These are phyloP conservation scores for Holothuria leucospilota DNA, from an alignment of 53 echinoderm and acorn worm species.

Conservation along the genomic window DNA sequence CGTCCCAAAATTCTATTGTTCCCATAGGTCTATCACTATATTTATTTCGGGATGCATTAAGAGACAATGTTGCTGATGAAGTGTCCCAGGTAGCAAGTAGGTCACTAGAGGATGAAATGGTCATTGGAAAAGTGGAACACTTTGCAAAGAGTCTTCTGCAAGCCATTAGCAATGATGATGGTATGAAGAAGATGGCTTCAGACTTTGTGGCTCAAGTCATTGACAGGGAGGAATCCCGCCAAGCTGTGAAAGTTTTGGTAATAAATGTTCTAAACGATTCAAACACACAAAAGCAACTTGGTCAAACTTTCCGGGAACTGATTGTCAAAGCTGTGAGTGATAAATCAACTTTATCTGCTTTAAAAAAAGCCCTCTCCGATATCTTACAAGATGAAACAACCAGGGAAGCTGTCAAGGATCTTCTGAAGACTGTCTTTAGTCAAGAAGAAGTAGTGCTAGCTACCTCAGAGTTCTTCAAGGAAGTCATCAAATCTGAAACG, in stretches of 20 bases:
- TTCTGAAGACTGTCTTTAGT: constrained; percentile 65
- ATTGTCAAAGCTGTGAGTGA: constrained; percentile 68
- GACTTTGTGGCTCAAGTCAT: constrained; percentile 75
- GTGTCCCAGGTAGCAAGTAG: constrained; percentile 85
- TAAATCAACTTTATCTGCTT: constrained; percentile 51
- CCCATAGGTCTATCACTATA: constrained; percentile 67
- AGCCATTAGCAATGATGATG: constrained; percentile 75
- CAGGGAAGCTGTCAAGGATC: constrained; percentile 62
- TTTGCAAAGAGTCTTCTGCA: constrained; percentile 82
- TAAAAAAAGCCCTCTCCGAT: constrained; percentile 66
- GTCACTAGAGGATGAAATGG: constrained; percentile 79
- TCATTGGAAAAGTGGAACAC: constrained; percentile 78
- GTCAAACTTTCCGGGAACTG: constrained; percentile 65
- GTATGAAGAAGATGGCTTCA: constrained; percentile 70
- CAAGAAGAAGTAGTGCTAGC: constrained; percentile 66
- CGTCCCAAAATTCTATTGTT: neutral
- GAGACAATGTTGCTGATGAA: constrained; percentile 83
- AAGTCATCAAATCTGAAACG: constrained; percentile 73
- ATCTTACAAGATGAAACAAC: constrained; percentile 76
- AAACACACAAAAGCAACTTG: constrained; percentile 65
- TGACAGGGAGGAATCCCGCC: constrained; percentile 64
- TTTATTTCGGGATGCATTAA: constrained; percentile 75
- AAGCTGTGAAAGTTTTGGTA: constrained; percentile 62
- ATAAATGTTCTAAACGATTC: constrained; percentile 73
- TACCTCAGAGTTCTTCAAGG: constrained; percentile 73